phyloP scores from a whole-genome alignment of 2,888 invertebrate genomes.

The Galerucella nymphaeae region DNA sequence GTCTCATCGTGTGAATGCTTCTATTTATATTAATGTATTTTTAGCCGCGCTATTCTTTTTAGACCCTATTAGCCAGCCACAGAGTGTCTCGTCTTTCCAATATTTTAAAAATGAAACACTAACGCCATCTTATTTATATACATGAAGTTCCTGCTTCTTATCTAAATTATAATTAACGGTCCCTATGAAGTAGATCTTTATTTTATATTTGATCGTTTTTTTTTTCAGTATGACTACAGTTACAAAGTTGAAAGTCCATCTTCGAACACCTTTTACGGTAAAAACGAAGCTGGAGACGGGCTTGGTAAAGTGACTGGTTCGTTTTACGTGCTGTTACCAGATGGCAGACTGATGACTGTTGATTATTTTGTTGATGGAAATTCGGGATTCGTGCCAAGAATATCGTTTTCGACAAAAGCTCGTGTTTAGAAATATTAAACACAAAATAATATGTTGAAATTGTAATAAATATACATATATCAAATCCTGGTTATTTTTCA shows the following conservation, averaged over 20 bases:
- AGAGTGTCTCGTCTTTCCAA: too few species aligned
- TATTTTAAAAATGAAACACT: too few species aligned
- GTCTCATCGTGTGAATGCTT: too few species aligned
- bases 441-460: too few species aligned
- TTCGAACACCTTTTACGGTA: slow-evolving; percentile 75
- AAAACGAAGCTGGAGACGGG: slow-evolving; percentile 75
- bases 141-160: too few species aligned
- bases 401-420: slow-evolving; percentile 66
- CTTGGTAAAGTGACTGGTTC: slow-evolving; percentile 74
- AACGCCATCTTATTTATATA: not conserved
- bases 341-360: slow-evolving; percentile 79
- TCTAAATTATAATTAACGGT: too few species aligned
- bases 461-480: too few species aligned
- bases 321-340: slow-evolving; percentile 76
- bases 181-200: not conserved
- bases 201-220: not conserved
- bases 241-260: slow-evolving; percentile 80
- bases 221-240: slow-evolving; percentile 75
- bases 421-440: not conserved
- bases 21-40: too few species aligned
- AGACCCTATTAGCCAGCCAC: too few species aligned
- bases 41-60: too few species aligned
- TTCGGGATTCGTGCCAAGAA: slow-evolving; percentile 78
- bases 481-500: too few species aligned
- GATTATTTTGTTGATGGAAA: slow-evolving; percentile 78